Evolutionary conservation across 2,113 vertebrate species (phyloP).

Genomic region (Neolamprologus caudopunctatus): DNA sequence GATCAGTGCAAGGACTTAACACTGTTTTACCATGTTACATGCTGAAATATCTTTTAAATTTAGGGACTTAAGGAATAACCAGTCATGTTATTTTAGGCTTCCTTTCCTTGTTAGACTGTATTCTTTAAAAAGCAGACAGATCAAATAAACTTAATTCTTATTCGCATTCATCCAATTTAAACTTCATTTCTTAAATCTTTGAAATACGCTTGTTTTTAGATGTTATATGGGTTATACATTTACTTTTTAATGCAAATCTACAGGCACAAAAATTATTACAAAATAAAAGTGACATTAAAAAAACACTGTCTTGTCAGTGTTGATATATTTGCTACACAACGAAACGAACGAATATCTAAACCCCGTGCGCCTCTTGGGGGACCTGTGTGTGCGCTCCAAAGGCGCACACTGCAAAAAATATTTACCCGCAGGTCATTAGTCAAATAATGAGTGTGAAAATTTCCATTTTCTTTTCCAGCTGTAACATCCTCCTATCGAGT

Average conservation of each 20-base stretch:
- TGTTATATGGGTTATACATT: neutral
- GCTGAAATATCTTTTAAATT: neutral
- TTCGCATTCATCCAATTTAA: neutral
- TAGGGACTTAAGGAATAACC: neutral
- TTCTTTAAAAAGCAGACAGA: neutral
- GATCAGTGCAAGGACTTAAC: neutral
- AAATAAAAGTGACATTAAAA: neutral
- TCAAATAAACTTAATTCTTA: neutral
- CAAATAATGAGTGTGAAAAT: neutral
- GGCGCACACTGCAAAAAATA: constrained; percentile 35
- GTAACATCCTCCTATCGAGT: neutral
- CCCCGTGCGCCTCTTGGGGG: neutral
- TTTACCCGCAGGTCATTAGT: neutral
- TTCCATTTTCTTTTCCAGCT: neutral
- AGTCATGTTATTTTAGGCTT: neutral
- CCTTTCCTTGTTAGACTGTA: neutral
- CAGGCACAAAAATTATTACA: neutral
- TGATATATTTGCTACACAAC: neutral
- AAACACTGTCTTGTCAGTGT: neutral
- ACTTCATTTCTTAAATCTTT: neutral
- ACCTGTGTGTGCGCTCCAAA: constrained; percentile 15
- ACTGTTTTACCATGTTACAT: neutral
- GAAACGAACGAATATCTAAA: neutral
- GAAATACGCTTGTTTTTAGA: neutral
- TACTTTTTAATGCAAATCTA: neutral